Percentiles rank a stretch among this genome's conserved stretches.
Evolutionary conservation across 2,888 invertebrate genomes (phyloP).

Genomic region (Hypselothyrea guttata): DNA sequence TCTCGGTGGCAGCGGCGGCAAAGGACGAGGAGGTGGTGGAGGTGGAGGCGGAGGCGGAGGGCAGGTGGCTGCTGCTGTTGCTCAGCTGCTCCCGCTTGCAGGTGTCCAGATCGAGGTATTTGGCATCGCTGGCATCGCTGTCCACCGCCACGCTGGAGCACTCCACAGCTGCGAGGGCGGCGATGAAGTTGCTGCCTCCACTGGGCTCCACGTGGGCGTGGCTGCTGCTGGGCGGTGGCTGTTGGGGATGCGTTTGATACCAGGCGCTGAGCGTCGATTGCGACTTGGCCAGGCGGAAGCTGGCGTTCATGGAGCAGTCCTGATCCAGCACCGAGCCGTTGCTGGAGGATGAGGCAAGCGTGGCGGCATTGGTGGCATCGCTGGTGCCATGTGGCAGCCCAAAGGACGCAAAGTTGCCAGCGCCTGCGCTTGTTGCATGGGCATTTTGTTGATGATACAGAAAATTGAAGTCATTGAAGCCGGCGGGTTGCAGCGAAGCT

Average conservation of each 20-base stretch:
- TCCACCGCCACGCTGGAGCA: constrained; percentile 73
- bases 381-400: constrained; percentile 55
- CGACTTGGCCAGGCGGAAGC: constrained; percentile 55
- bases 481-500: constrained; percentile 33
- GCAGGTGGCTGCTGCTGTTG: constrained; percentile 62
- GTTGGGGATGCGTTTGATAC: constrained; percentile 50
- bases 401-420: constrained; percentile 45
- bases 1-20: constrained; percentile 81
- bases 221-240: constrained; percentile 10
- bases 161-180: constrained; percentile 73
- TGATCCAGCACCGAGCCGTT: constrained; percentile 63
- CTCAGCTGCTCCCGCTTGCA: constrained; percentile 78
- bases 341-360: constrained; percentile 76
- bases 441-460: constrained; percentile 57
- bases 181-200: constrained; percentile 79
- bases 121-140: constrained; percentile 75
- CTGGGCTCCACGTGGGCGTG: constrained; percentile 50
- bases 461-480: constrained; percentile 63
- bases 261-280: constrained; percentile 46
- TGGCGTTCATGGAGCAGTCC: constrained; percentile 66
- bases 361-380: constrained; percentile 76
- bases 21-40: constrained; percentile 78
- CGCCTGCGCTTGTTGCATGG: constrained; percentile 20
- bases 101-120: constrained; percentile 81
- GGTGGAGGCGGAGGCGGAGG: constrained; percentile 58